These are phyloP conservation scores for Todiramphus saurophagus DNA, from an alignment of 2,113 vertebrate species.

Conservation along the genomic window DNA sequence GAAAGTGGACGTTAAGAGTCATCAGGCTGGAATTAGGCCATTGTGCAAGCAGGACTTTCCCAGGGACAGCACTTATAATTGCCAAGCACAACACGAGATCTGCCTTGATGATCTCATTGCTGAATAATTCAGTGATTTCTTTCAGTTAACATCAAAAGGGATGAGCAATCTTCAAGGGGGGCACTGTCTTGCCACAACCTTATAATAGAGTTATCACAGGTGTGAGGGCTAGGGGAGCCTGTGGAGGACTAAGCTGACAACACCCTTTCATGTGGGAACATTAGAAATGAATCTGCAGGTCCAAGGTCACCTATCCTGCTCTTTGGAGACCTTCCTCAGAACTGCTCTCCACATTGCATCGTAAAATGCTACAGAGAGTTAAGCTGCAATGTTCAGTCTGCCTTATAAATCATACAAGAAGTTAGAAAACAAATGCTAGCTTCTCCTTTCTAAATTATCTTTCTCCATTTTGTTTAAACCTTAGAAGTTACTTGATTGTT, in stretches of 20 bases:
- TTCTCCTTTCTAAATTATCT: slow-evolving; percentile 5
- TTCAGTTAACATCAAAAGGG: slow-evolving; percentile 42
- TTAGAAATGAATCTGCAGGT: not conserved
- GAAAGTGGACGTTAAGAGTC: not conserved
- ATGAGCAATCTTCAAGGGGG: slow-evolving; percentile 32
- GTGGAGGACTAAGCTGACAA: not conserved
- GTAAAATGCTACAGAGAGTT: not conserved
- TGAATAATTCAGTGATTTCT: slow-evolving; percentile 63
- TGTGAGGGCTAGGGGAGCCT: not conserved
- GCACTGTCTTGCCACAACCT: not conserved
- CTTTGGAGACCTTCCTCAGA: slow-evolving; percentile 5
- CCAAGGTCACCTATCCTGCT: not conserved
- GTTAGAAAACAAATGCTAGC: slow-evolving; percentile 21
- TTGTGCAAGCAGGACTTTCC: slow-evolving; percentile 49
- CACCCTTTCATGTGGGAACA: slow-evolving; percentile 18
- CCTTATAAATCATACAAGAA: slow-evolving; percentile 6
- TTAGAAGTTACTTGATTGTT: slow-evolving; percentile 34
- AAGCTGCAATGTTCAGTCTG: not conserved
- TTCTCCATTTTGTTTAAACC: slow-evolving; percentile 43
- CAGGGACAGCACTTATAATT: not conserved
- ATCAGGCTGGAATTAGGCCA: slow-evolving; percentile 25
- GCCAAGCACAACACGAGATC: not conserved
- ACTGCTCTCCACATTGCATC: not conserved
- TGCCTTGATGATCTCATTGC: slow-evolving; percentile 50
- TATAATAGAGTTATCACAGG: slow-evolving; percentile 58